Evolutionary conservation across 2,888 invertebrate genomes (phyloP).

Genomic region (Leptinotarsa haldemani): DNA sequence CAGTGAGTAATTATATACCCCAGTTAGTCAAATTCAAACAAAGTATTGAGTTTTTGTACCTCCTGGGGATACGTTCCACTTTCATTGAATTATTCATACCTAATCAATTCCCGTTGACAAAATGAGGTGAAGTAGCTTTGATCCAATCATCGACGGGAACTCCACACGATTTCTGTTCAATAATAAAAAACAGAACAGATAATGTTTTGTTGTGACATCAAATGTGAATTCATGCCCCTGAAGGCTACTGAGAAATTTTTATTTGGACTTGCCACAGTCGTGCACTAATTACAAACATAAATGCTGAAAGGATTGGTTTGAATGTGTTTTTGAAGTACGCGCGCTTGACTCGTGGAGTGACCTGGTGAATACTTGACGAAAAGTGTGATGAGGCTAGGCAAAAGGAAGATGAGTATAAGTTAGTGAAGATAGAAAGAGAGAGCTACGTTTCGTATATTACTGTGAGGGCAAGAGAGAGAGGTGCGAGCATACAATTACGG

Average conservation of each 20-base stretch:
- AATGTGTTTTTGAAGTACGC: too few relatives aligned
- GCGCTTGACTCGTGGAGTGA: too few relatives aligned
- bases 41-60: background rate
- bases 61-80: background rate
- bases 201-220: background rate
- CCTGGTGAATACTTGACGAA: too few relatives aligned
- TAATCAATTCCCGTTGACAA: background rate
- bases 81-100: conserved; percentile 4
- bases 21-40: background rate
- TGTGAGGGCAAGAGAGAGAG: too few relatives aligned
- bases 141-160: background rate
- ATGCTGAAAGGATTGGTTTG: background rate
- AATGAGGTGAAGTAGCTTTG: background rate
- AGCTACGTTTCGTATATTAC: too few relatives aligned
- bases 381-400: too few relatives aligned
- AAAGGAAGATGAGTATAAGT: too few relatives aligned
- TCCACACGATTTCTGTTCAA: background rate
- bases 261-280: background rate
- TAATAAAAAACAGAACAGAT: background rate
- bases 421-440: too few relatives aligned
- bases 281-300: background rate
- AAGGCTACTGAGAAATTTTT: background rate
- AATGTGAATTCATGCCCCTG: background rate
- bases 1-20: background rate
- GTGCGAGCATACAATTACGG: too few relatives aligned